Percentiles rank a stretch among this genome's conserved stretches.
Evolutionary conservation across 2,888 invertebrate species (phyloP).

Genomic region (Psylliodes chrysocephalus): DNA sequence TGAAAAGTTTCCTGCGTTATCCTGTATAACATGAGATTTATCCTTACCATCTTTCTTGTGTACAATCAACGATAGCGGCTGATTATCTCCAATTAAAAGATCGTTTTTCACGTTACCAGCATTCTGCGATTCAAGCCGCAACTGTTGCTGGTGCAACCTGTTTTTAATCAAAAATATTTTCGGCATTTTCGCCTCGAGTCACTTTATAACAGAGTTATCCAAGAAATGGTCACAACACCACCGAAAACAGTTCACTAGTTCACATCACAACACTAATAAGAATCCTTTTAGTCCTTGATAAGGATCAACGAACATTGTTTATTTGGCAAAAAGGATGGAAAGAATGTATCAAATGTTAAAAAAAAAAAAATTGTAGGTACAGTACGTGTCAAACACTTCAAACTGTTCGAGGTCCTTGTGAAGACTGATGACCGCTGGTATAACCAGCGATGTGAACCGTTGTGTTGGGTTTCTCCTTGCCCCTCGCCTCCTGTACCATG

Average conservation of each 20-base stretch:
- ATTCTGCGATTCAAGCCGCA: constrained; percentile 85
- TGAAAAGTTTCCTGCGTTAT: background rate
- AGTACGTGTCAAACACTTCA: constrained; percentile 52
- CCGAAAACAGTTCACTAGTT: constrained; percentile 27
- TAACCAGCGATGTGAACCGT: constrained; percentile 56
- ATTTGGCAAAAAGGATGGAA: background rate
- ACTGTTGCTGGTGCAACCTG: constrained; percentile 90
- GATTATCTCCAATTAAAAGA: constrained; percentile 66
- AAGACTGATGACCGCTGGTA: constrained; percentile 65
- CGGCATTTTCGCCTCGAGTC: constrained; percentile 73
- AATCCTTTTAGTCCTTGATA: constrained; percentile 28
- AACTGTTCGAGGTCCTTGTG: constrained; percentile 59
- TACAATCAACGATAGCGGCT: constrained; percentile 72
- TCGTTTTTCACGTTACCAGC: constrained; percentile 73
- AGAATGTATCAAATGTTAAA: constrained; percentile 17
- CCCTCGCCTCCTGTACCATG: constrained; percentile 46
- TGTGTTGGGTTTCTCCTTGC: constrained; percentile 56
- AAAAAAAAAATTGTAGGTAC: no score
- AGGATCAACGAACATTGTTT: constrained; percentile 32
- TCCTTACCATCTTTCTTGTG: constrained; percentile 63
- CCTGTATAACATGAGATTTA: background rate
- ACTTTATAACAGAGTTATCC: constrained; percentile 31
- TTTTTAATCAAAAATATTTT: constrained; percentile 93
- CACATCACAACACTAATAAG: constrained; percentile 34
- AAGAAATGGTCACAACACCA: constrained; percentile 25